These are phyloP conservation scores for Ochotona princeps DNA, from an alignment of 2,113 vertebrate genomes.

Conservation along the genomic window DNA sequence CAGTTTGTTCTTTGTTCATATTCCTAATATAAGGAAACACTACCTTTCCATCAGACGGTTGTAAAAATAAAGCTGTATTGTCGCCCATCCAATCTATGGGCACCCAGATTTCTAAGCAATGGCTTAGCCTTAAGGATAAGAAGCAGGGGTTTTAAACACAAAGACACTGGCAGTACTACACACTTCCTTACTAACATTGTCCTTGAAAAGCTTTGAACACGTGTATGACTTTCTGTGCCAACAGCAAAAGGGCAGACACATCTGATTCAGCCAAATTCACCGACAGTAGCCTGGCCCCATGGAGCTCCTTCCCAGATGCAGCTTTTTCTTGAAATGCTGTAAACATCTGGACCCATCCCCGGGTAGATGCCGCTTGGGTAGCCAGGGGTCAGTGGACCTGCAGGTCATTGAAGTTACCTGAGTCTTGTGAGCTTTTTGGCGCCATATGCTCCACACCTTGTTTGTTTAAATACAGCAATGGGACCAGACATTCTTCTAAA, in stretches of 20 bases:
- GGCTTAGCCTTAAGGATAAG: not conserved
- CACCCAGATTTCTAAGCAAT: conserved; percentile 3
- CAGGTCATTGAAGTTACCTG: conserved; percentile 55
- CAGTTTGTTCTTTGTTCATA: not conserved
- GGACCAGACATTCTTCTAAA: conserved; percentile 47
- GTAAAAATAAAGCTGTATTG: conserved; percentile 13
- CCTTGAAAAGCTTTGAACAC: conserved; percentile 73
- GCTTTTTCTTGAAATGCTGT: conserved; percentile 48
- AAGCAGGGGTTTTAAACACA: not conserved
- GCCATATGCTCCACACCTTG: conserved; percentile 27
- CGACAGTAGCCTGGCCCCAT: conserved; percentile 70
- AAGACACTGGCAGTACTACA: not conserved
- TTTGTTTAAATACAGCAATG: conserved; percentile 52
- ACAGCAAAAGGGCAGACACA: conserved; percentile 44
- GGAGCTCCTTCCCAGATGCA: conserved; percentile 71
- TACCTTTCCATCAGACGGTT: conserved; percentile 34
- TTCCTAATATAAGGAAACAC: not conserved
- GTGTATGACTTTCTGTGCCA: conserved; percentile 59
- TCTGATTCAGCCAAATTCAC: conserved; percentile 80
- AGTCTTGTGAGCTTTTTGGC: conserved; percentile 60
- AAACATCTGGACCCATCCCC: conserved; percentile 62
- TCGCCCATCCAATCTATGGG: not conserved
- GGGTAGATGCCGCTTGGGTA: conserved; percentile 55
- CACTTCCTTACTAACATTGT: conserved; percentile 21
- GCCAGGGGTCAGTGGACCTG: conserved; percentile 54